These are phyloP conservation scores for Aptenodytes forsteri DNA, from an alignment of 2,113 vertebrate genomes.

Conservation along the genomic window DNA sequence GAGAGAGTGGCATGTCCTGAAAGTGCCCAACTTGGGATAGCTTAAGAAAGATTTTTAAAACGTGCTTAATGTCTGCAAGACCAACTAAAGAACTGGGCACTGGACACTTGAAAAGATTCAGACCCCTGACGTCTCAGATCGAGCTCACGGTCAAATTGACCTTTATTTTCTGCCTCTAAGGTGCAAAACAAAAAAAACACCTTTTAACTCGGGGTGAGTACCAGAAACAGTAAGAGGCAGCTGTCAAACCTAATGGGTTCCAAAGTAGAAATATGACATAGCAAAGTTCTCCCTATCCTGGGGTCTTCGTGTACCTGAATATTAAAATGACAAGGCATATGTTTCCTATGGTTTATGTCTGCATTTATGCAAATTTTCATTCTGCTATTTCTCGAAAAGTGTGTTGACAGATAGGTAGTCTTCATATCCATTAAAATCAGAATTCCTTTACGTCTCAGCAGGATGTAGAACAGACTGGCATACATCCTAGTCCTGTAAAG, in stretches of 20 bases:
- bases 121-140: not conserved
- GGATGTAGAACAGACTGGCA: not conserved
- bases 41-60: not conserved
- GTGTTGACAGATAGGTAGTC: not conserved
- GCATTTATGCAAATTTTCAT: not conserved
- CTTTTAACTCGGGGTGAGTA: accelerated
- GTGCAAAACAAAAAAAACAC: not conserved
- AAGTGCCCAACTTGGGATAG: not conserved
- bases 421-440: not conserved
- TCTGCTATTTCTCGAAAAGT: not conserved
- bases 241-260: not conserved
- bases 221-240: not conserved
- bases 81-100: not conserved
- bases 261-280: not conserved
- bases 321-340: not conserved
- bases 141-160: not conserved
- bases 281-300: not conserved
- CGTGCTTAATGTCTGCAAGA: not conserved
- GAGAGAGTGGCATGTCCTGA: not conserved
- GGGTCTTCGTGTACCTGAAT: not conserved
- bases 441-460: not conserved
- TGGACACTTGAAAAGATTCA: not conserved
- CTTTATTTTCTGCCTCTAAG: not conserved
- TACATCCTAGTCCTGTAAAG: not conserved
- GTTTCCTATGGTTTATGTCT: not conserved